Percentiles rank a stretch among this genome's conserved stretches.
Conservation (phyloP, 2,888 invertebrate genomes). For the Nemotelus pantherinus region DNA sequence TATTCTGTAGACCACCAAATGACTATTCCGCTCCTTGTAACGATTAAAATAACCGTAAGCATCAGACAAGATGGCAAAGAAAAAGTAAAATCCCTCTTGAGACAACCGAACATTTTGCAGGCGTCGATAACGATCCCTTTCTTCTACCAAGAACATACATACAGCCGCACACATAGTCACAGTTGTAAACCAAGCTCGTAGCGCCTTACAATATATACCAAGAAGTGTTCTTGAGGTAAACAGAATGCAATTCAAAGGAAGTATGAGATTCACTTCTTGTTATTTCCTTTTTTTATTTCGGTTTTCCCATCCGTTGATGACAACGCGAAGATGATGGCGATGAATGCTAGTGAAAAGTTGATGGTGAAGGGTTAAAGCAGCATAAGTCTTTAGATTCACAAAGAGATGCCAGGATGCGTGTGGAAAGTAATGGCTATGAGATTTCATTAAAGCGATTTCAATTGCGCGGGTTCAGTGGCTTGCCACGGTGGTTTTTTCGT, state of each 20-base stretch:
- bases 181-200: not conserved
- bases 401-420: not conserved
- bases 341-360: not conserved
- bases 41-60: not conserved
- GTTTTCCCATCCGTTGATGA: not conserved
- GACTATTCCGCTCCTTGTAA: not conserved
- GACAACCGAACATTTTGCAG: not conserved
- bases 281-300: constrained; percentile 3
- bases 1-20: not conserved
- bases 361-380: not conserved
- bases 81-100: not conserved
- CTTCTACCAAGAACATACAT: not conserved
- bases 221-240: too few species aligned
- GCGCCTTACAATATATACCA: too few species aligned
- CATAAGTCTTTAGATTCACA: not conserved
- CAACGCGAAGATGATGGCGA: not conserved
- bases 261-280: not conserved
- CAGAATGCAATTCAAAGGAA: not conserved
- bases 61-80: not conserved
- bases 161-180: not conserved
- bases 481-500: not conserved
- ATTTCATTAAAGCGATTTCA: constrained; percentile 27
- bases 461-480: constrained; percentile 27
- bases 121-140: not conserved
- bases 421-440: not conserved